These are phyloP conservation scores for Brienomyrus brachyistius DNA, from an alignment of 2,113 vertebrate species.

Conservation along the genomic window DNA sequence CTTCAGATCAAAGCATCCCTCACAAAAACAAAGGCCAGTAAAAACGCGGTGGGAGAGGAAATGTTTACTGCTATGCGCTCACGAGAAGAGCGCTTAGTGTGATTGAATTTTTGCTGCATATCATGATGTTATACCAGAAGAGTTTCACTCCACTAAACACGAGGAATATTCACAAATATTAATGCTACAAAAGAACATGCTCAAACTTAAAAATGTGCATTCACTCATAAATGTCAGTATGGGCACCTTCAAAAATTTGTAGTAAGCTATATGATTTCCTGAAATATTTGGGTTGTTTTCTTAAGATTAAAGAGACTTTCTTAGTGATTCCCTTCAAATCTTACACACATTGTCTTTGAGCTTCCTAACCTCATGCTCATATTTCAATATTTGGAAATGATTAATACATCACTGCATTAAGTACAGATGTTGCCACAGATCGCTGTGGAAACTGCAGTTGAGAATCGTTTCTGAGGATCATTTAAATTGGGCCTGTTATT, in stretches of 20 bases:
- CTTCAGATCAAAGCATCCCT: not conserved
- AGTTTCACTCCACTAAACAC: not conserved
- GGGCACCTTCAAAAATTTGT: not conserved
- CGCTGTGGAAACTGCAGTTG: conserved; percentile 44
- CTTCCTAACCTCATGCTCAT: conserved; percentile 14
- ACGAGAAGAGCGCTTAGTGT: not conserved
- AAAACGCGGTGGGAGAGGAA: not conserved
- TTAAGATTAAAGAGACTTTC: not conserved
- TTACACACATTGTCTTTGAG: not conserved
- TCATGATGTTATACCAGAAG: not conserved
- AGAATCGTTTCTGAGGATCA: conserved; percentile 48
- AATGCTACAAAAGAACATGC: not conserved
- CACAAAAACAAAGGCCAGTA: not conserved
- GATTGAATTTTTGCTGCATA: not conserved
- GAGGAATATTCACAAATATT: not conserved
- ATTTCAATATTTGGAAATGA: conserved; percentile 19
- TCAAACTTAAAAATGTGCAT: not conserved
- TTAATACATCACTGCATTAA: conserved; percentile 33
- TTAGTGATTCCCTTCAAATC: not conserved
- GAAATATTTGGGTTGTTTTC: not conserved
- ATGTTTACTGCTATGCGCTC: not conserved
- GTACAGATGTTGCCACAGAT: conserved; percentile 45
- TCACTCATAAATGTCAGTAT: not conserved
- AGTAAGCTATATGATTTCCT: not conserved
- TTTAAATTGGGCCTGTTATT: conserved; percentile 53